These are phyloP conservation scores for Stramonita haemastoma DNA, from an alignment of 2,888 invertebrate species.

Conservation along the genomic window DNA sequence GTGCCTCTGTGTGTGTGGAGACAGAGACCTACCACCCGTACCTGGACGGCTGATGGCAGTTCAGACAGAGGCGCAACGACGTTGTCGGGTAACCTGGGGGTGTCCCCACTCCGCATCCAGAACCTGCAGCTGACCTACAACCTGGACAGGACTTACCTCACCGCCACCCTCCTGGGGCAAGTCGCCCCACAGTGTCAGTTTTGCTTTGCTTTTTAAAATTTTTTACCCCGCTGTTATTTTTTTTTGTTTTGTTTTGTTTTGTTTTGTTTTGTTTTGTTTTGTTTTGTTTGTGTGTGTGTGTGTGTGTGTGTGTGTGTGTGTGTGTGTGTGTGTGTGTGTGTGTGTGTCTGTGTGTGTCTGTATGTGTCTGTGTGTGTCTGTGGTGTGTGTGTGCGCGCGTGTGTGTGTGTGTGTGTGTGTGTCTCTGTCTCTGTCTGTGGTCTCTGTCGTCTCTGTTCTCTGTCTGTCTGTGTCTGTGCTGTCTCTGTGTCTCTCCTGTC, in stretches of 20 bases:
- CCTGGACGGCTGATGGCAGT: constrained; percentile 54
- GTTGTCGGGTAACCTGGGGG: constrained; percentile 50
- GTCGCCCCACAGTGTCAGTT: constrained; percentile 44
- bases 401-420: constrained; percentile 17
- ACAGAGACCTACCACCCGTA: constrained; percentile 61
- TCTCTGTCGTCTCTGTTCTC: too few relatives aligned
- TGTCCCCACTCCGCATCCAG: constrained; percentile 60
- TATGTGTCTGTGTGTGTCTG: neutral
- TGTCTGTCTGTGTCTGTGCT: too few relatives aligned
- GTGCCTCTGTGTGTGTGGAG: neutral
- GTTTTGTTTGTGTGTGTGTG: neutral
- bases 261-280: neutral
- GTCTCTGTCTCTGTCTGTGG: neutral
- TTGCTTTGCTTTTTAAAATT: neutral
- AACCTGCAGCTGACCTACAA: constrained; percentile 59
- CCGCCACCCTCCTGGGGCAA: constrained; percentile 61
- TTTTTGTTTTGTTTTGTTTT: neutral
- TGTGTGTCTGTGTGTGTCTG: neutral
- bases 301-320: neutral
- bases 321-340: neutral
- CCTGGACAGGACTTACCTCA: constrained; percentile 53
- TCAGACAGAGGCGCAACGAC: constrained; percentile 54
- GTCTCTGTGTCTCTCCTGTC: neutral
- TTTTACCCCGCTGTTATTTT: too few relatives aligned
- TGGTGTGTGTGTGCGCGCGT: neutral